Evolutionary conservation across 1,140 invertebrate genomes (phyloP).

Genomic region (Calosoma granatense): DNA sequence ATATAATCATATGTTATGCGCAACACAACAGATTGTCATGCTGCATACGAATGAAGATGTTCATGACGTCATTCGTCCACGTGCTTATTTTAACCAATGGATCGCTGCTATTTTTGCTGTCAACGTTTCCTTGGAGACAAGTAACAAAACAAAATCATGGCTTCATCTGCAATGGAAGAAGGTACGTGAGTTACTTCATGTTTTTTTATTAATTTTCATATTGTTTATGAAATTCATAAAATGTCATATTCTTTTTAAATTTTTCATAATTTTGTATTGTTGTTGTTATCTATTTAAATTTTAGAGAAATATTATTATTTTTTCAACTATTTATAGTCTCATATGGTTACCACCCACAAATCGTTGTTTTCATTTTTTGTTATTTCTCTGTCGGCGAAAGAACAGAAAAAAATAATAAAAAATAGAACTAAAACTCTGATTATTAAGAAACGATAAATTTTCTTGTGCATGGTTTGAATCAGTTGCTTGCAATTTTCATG

Average conservation of each 20-base stretch:
- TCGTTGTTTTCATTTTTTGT: conserved; percentile 3
- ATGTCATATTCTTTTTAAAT: too few relatives aligned
- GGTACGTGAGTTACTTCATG: conserved; percentile 20
- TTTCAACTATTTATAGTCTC: not conserved
- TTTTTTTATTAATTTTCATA: not conserved
- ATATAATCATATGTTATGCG: not conserved
- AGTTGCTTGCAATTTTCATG: not conserved
- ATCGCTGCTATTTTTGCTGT: conserved; percentile 9
- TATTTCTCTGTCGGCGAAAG: too few relatives aligned
- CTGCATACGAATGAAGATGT: not conserved
- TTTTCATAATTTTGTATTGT: too few relatives aligned
- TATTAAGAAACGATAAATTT: too few relatives aligned
- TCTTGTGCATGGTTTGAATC: not conserved
- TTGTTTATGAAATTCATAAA: too few relatives aligned
- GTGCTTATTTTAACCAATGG: not conserved
- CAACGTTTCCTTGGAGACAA: conserved; percentile 31
- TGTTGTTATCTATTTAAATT: not conserved
- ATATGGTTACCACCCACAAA: conserved; percentile 5
- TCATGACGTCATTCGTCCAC: not conserved
- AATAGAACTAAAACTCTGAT: too few relatives aligned
- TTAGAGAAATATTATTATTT: not conserved
- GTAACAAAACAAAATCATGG: conserved; percentile 31
- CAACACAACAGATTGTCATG: not conserved
- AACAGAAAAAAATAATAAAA: too few relatives aligned
- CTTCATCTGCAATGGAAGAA: conserved; percentile 26